These are phyloP conservation scores for Bellardia bayeri DNA, from an alignment of 2,888 invertebrate genomes.

Conservation along the genomic window DNA sequence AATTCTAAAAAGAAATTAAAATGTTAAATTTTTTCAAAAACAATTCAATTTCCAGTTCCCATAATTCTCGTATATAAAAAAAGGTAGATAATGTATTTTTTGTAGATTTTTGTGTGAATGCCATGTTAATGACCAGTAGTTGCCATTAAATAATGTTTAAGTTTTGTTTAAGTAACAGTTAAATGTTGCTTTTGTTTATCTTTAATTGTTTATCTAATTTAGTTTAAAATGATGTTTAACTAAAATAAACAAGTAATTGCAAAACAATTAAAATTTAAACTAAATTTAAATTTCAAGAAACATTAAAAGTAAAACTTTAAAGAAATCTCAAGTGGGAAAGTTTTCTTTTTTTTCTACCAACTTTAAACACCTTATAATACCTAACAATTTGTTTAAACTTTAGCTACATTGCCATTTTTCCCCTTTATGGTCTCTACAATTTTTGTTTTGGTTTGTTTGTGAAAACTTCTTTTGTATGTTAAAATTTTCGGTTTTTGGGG, in stretches of 20 bases:
- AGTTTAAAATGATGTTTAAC: slow-evolving; percentile 61
- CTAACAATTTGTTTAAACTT: not conserved
- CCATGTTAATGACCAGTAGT: slow-evolving; percentile 58
- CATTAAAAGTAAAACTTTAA: slow-evolving; percentile 31
- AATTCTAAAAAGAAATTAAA: slow-evolving; percentile 65
- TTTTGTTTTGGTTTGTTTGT: not conserved
- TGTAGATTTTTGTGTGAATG: not conserved
- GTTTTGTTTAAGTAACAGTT: slow-evolving; percentile 47
- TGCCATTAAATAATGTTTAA: slow-evolving; percentile 59
- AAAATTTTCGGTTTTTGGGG: slow-evolving; percentile 37
- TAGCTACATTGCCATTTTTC: slow-evolving; percentile 9
- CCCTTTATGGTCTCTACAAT: not conserved
- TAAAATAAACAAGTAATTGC: slow-evolving; percentile 52
- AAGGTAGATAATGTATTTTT: not conserved
- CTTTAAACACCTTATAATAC: not conserved
- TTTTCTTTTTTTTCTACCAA: slow-evolving; percentile 7
- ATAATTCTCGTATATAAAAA: slow-evolving; percentile 26
- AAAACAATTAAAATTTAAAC: slow-evolving; percentile 65
- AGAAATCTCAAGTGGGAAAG: slow-evolving; percentile 24
- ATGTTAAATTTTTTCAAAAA: slow-evolving; percentile 9
- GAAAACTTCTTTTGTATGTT: slow-evolving; percentile 65
- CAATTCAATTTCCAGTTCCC: slow-evolving; percentile 63
- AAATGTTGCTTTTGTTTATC: slow-evolving; percentile 55
- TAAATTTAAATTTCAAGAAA: slow-evolving; percentile 1
- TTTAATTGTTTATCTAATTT: slow-evolving; percentile 62